phyloP scores from a whole-genome alignment of 2,797 vertebrate species.

The Euphonia xanthogaster region DNA sequence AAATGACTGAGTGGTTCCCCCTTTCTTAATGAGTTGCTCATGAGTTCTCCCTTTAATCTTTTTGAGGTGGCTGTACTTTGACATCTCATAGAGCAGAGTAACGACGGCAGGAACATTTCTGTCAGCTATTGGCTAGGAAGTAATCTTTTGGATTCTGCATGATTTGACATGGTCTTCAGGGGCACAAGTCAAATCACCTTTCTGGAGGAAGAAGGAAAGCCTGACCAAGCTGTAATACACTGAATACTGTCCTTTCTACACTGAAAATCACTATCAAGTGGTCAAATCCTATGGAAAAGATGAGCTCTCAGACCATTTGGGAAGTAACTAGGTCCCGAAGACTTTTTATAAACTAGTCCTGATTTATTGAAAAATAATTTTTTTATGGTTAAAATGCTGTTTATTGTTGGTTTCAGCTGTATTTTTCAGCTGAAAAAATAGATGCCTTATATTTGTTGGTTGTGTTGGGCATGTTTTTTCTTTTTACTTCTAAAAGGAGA shows the following conservation, averaged over 20 bases:
- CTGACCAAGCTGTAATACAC: background rate
- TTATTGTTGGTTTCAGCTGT: background rate
- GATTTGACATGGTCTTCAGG: background rate
- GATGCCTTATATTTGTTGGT: background rate
- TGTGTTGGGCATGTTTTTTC: background rate
- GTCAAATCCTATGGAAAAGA: background rate
- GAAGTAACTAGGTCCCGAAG: background rate
- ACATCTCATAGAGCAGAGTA: slow-evolving; percentile 40
- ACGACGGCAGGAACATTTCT: slow-evolving; percentile 44
- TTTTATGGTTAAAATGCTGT: background rate
- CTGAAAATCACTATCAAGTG: background rate
- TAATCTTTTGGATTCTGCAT: slow-evolving; percentile 60
- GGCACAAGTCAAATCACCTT: slow-evolving; percentile 35
- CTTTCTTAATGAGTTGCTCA: slow-evolving; percentile 56
- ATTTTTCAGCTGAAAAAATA: background rate
- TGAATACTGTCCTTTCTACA: background rate
- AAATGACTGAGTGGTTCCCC: slow-evolving; percentile 23
- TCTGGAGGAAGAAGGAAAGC: background rate
- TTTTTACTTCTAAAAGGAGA: background rate
- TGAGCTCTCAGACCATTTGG: background rate
- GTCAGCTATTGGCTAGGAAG: slow-evolving; percentile 49
- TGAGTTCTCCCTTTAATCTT: slow-evolving; percentile 62
- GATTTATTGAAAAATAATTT: background rate
- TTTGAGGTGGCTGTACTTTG: slow-evolving; percentile 28
- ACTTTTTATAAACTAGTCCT: background rate